Percentiles rank a stretch among this genome's conserved stretches.
These are phyloP conservation scores for Catalaphyllia jardinei DNA, from an alignment of 64 coral and sea anemone genomes.

Conservation along the genomic window DNA sequence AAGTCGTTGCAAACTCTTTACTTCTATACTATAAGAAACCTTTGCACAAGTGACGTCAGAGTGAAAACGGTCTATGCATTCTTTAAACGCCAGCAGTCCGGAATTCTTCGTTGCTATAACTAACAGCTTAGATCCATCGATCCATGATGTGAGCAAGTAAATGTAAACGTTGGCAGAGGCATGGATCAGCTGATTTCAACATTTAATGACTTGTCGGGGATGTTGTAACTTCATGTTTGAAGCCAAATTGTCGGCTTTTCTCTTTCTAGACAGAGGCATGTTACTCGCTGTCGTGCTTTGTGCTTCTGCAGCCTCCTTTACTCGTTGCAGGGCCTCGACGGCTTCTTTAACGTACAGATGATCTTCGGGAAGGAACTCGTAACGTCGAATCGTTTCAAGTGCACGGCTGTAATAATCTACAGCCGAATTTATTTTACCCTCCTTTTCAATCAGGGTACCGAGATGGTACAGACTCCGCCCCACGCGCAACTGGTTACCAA, in stretches of 20 bases:
- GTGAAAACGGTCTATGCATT: not conserved
- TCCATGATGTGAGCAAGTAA: too few relatives aligned
- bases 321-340: not conserved
- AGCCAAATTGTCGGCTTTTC: not conserved
- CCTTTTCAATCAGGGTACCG: not conserved
- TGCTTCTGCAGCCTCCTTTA: not conserved
- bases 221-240: not conserved
- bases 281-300: not conserved
- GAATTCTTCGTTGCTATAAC: too few relatives aligned
- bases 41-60: too few relatives aligned
- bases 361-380: not conserved
- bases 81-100: not conserved
- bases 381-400: not conserved
- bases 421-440: not conserved
- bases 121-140: too few relatives aligned
- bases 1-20: not conserved
- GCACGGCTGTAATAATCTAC: not conserved
- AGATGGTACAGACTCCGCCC: not conserved
- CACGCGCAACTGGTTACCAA: not conserved
- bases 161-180: too few relatives aligned
- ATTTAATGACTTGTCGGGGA: not conserved
- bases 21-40: too few relatives aligned
- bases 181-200: not conserved
- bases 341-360: slow-evolving; percentile 9
- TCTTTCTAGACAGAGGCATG: not conserved